Evolutionary conservation across 2,113 vertebrate species (phyloP).

Genomic region (Grantiella picta): DNA sequence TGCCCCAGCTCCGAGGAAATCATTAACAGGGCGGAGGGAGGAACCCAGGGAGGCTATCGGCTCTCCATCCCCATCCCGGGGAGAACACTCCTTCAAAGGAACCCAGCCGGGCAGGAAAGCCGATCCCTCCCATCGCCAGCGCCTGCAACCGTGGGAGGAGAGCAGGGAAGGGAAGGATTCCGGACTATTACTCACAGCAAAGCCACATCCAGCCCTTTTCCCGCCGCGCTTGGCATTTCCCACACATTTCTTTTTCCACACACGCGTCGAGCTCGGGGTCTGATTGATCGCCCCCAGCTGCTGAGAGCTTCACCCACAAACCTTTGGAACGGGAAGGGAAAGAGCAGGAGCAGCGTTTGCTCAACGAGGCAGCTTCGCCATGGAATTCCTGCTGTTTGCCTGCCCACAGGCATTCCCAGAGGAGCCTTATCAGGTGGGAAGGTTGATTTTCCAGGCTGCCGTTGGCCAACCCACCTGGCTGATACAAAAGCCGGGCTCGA

Average conservation of each 20-base stretch:
- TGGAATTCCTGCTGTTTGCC: background rate
- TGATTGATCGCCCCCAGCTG: background rate
- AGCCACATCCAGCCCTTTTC: background rate
- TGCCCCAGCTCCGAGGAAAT: background rate
- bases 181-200: background rate
- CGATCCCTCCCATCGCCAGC: fast-evolving
- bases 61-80: background rate
- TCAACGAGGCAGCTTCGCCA: fast-evolving
- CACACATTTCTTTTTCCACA: background rate
- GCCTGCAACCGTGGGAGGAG: background rate
- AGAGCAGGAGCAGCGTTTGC: background rate
- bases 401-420: background rate
- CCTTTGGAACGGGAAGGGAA: fast-evolving
- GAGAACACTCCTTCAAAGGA: background rate
- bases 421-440: background rate
- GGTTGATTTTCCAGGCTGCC: background rate
- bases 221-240: background rate
- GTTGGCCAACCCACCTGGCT: background rate
- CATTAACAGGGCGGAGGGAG: background rate
- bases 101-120: background rate
- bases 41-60: background rate
- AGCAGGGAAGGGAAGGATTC: background rate
- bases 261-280: fast-evolving
- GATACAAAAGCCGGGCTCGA: background rate
- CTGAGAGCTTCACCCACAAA: background rate